Evolutionary conservation across 2,797 vertebrate species (phyloP), one percentile per base, ranked within the genome.

Genomic region (Somateria mollissima): DNA sequence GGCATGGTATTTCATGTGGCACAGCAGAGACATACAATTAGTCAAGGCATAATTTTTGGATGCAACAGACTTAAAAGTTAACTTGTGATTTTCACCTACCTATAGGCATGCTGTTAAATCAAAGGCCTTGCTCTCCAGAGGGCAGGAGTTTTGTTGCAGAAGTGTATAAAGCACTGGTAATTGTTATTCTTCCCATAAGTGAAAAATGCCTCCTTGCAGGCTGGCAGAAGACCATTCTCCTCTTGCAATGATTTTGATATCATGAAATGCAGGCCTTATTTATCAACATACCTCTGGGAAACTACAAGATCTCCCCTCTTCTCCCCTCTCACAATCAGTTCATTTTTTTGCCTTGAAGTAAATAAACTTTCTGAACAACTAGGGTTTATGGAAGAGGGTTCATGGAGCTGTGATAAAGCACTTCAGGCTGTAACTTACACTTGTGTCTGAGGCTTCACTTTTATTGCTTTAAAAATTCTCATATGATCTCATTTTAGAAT

Each of bases 381-480:
- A 24, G 45, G 27, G 64, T 96, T 94, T 95, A 89, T 94, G 61
- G 88, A 96, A 95, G 73, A 93, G 74, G 36, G 91, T 87, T 94
- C 91, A 47, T 21, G 41, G 82, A 95, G 58, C 80, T 96, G 91
- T 95, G 95, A 96, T 95, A 97, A 97, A 95, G 87, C 89, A 95
- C 90, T 96, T 91, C 81, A 89, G 85, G 88, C 86, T 87, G 78
- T 92, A 83, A 93, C 83, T 58, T 95, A 92, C 81, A 91, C 95
- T 81, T 84, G 80, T 91, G 87, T 81, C 61, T 93, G 81, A 92
- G 85, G 77, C 95, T 97, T 97, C 64, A 45, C 65, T 95, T 97
- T 95, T 94, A 95, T 93, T 91, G 84, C 88, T 93, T 95, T 13
- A 92, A 95, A 53, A 88, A 53, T 93, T 88, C 90, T 96, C 65